Conservation (phyloP, 2,113 vertebrate genomes). For the Leucosticte australis region DNA sequence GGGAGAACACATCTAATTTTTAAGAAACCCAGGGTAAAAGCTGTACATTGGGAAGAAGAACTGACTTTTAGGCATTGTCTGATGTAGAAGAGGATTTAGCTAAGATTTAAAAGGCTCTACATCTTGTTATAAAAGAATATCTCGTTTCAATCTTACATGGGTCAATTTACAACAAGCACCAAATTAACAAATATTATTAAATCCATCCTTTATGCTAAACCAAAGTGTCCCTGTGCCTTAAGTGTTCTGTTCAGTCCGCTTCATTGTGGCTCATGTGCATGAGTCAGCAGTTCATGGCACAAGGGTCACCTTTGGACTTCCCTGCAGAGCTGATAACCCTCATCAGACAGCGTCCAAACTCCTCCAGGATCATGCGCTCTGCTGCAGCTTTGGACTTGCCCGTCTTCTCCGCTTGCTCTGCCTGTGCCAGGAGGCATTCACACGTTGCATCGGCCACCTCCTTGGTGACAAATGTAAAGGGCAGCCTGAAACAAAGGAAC, state of each 20-base stretch:
- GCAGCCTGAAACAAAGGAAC: conserved; percentile 78
- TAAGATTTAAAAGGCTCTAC: conserved; percentile 71
- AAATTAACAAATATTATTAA: conserved; percentile 65
- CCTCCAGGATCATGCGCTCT: conserved; percentile 93
- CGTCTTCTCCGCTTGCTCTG: conserved; percentile 86
- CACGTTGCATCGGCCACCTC: conserved; percentile 95
- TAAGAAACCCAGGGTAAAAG: conserved; percentile 66
- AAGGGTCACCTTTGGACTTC: conserved; percentile 92
- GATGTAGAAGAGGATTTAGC: conserved; percentile 60
- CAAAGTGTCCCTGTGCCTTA: conserved; percentile 71
- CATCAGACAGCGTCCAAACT: conserved; percentile 97
- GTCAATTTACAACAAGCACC: conserved; percentile 74
- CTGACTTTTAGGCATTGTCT: conserved; percentile 54
- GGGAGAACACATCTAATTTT: conserved; percentile 52
- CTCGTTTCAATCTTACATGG: conserved; percentile 55
- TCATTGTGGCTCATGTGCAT: neutral
- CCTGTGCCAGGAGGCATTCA: conserved; percentile 93
- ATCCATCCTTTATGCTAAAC: conserved; percentile 43
- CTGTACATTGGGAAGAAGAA: conserved; percentile 65
- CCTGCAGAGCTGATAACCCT: conserved; percentile 94
- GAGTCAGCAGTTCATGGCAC: conserved; percentile 89
- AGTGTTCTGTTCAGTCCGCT: conserved; percentile 46
- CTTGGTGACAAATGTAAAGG: conserved; percentile 95
- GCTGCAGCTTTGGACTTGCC: conserved; percentile 86
- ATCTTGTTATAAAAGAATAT: conserved; percentile 70